Evolutionary conservation across 2,797 vertebrate genomes (phyloP).

Genomic region (Phoeniculus purpureus): DNA sequence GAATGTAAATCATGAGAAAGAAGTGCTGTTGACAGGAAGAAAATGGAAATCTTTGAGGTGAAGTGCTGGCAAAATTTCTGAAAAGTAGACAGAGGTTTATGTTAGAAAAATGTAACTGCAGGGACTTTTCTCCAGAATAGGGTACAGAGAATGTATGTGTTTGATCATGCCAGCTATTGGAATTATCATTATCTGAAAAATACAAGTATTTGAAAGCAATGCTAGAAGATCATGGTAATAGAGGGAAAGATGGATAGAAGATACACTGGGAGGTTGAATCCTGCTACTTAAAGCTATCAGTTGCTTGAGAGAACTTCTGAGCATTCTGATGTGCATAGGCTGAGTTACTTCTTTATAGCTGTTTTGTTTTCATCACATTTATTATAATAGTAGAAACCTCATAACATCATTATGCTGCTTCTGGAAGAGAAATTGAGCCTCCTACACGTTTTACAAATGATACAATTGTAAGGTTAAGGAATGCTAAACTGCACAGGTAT

Average conservation of each 20-base stretch:
- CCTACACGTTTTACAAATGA: neutral
- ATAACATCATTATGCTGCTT: neutral
- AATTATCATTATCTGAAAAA: neutral
- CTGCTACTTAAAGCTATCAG: neutral
- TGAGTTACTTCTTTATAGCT: neutral
- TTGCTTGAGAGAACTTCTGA: neutral
- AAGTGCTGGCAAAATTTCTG: conserved; percentile 45
- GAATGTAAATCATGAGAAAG: conserved; percentile 2
- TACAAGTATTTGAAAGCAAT: neutral
- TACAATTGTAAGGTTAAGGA: neutral
- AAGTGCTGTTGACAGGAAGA: conserved; percentile 21
- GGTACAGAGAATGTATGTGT: conserved; percentile 5
- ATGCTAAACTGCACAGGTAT: neutral
- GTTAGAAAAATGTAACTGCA: neutral
- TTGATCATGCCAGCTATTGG: neutral
- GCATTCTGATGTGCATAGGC: neutral
- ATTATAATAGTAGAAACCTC: neutral
- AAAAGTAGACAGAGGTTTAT: conserved; percentile 9
- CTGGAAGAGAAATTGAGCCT: conserved; percentile 1
- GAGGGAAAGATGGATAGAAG: neutral
- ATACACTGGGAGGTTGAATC: neutral
- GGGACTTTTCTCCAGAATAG: neutral
- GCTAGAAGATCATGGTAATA: neutral
- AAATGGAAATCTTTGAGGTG: conserved; percentile 52
- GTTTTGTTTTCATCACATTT: neutral